phyloP scores from a whole-genome alignment of 2,113 vertebrate genomes.

The Mesoclemmys tuberculata region DNA sequence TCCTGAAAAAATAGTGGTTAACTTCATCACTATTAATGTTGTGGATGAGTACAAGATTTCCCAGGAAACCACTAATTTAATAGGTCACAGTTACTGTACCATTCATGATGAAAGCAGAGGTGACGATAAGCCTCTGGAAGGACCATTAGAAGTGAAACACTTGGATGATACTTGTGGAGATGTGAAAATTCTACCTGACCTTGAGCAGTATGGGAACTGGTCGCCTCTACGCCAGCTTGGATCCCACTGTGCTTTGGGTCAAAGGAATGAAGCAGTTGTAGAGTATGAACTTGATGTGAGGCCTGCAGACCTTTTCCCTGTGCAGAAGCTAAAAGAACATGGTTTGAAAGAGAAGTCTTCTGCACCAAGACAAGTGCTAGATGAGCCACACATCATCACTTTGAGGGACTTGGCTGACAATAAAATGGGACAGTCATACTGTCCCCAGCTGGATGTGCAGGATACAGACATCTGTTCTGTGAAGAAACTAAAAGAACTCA shows the following conservation, averaged over 20 bases:
- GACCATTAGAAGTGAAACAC: background rate
- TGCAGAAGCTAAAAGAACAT: background rate
- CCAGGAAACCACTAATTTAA: background rate
- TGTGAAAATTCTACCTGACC: background rate
- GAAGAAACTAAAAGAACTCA: background rate
- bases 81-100: background rate
- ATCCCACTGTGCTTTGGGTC: background rate
- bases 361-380: background rate
- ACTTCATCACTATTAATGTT: constrained; percentile 67
- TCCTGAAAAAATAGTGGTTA: constrained; percentile 72
- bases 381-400: background rate
- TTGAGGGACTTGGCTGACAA: background rate
- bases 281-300: constrained; percentile 74
- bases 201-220: background rate
- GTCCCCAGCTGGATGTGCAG: background rate
- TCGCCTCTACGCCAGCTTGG: background rate
- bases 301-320: background rate
- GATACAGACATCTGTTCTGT: background rate
- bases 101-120: background rate
- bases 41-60: constrained; percentile 50
- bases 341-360: background rate
- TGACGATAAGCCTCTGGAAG: background rate
- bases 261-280: background rate
- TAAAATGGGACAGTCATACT: background rate
- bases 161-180: constrained; percentile 25